Percentiles rank a stretch among this genome's conserved stretches.
Evolutionary conservation across 2,888 invertebrate species (phyloP).

Genomic region (Malthinus flaveolus): DNA sequence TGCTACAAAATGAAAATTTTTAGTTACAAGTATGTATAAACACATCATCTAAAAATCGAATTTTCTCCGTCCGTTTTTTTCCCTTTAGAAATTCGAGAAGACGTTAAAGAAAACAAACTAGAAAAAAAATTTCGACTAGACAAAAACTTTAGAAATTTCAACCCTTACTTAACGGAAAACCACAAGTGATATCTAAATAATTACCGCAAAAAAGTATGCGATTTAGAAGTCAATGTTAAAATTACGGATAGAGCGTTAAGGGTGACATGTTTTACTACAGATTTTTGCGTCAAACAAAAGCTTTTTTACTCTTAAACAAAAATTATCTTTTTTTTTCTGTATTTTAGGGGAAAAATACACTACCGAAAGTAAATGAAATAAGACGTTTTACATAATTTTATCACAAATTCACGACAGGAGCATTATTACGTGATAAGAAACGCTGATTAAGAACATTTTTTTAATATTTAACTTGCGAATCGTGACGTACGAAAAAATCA

Average conservation of each 20-base stretch:
- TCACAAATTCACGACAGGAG: slow-evolving; percentile 2
- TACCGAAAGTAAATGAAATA: slow-evolving; percentile 1
- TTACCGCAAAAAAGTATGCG: slow-evolving; percentile 9
- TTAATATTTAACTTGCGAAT: no score
- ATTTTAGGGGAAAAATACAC: background rate
- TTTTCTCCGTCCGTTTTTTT: no score
- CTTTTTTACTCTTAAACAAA: slow-evolving; percentile 1
- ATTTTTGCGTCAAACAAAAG: slow-evolving; percentile 10
- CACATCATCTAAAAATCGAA: background rate
- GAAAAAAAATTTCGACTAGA: slow-evolving; percentile 1
- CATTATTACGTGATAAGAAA: slow-evolving; percentile 15
- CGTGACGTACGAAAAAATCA: no score
- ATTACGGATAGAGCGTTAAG: slow-evolving; percentile 2
- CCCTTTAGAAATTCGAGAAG: background rate
- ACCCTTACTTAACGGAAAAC: slow-evolving; percentile 8
- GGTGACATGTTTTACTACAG: slow-evolving; percentile 10
- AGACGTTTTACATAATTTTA: background rate
- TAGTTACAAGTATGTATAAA: background rate
- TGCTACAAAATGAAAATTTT: background rate
- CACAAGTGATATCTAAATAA: slow-evolving; percentile 15
- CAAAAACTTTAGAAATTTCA: slow-evolving; percentile 1
- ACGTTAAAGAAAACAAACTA: background rate
- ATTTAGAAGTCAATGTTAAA: slow-evolving; percentile 10
- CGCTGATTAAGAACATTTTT: background rate
- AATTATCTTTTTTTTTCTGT: background rate